Conservation (phyloP, 1,140 invertebrate genomes). For the Antheraea pernyi region DNA sequence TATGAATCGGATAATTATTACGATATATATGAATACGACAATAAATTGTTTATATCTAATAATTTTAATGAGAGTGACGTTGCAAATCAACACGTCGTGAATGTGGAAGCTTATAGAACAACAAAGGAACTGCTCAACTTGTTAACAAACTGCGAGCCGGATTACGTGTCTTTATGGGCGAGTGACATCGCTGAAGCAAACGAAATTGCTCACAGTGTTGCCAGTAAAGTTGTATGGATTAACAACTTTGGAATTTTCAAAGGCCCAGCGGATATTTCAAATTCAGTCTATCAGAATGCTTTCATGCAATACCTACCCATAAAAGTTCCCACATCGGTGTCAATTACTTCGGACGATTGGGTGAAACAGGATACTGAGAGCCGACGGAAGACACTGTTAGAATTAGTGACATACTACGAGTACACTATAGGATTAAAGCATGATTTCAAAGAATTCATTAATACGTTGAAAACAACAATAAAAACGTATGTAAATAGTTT, state of each 20-base stretch:
- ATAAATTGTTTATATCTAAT: conserved; percentile 37
- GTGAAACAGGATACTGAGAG: too few species aligned
- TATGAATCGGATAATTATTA: background rate
- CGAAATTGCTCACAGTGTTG: conserved; percentile 28
- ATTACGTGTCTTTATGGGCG: conserved; percentile 39
- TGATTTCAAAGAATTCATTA: too few species aligned
- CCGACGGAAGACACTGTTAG: too few species aligned
- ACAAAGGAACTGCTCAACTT: conserved; percentile 41
- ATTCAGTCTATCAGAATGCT: background rate
- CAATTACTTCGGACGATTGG: background rate
- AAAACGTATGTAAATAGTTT: too few species aligned
- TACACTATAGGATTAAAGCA: too few species aligned
- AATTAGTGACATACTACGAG: too few species aligned
- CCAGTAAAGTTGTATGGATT: conserved; percentile 37
- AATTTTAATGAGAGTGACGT: conserved; percentile 10
- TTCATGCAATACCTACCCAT: background rate
- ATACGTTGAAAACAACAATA: too few species aligned
- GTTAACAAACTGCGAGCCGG: conserved; percentile 13
- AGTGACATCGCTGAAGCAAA: conserved; percentile 34
- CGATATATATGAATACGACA: conserved; percentile 16
- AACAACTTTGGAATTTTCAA: conserved; percentile 37
- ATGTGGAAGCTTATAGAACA: conserved; percentile 43
- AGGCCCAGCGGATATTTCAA: conserved; percentile 21
- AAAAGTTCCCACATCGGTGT: background rate
- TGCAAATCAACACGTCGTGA: background rate